Percentiles rank a stretch among this genome's conserved stretches.
These are phyloP conservation scores for Todiramphus saurophagus DNA, from an alignment of 2,113 vertebrate species.

Conservation along the genomic window DNA sequence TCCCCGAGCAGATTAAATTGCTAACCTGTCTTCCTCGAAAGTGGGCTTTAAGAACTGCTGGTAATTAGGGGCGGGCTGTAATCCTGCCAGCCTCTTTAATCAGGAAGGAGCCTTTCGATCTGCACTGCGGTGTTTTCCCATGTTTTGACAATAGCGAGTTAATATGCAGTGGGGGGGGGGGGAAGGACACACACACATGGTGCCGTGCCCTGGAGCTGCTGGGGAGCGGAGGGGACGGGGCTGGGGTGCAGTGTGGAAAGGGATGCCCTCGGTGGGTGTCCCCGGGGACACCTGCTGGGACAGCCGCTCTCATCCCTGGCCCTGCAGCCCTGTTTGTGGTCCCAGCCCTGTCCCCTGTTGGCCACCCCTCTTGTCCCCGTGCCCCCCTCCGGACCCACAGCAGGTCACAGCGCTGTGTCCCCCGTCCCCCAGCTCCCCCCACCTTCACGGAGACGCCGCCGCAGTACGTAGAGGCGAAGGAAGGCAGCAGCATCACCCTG, in stretches of 20 bases:
- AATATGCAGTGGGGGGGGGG: background rate
- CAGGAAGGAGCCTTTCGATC: constrained; percentile 52
- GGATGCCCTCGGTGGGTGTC: background rate
- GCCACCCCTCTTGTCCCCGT: background rate
- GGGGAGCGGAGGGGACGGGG: background rate
- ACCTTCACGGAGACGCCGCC: constrained; percentile 95
- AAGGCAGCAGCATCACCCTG: constrained; percentile 90
- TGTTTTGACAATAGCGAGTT: constrained; percentile 56
- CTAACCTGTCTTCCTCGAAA: constrained; percentile 20
- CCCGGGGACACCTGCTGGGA: background rate
- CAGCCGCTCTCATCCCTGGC: background rate
- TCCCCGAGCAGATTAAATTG: constrained; percentile 16
- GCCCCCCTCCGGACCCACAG: background rate
- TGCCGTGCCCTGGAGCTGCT: background rate
- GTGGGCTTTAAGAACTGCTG: constrained; percentile 25
- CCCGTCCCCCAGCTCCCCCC: constrained; percentile 86
- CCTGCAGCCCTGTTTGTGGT: accelerated
- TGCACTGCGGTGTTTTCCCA: constrained; percentile 58
- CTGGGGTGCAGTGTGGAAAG: background rate
- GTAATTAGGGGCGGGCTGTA: constrained; percentile 61
- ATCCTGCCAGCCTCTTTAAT: constrained; percentile 53
- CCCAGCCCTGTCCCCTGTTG: background rate
- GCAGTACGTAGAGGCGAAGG: constrained; percentile 96
- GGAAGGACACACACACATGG: background rate
- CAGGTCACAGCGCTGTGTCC: background rate